Conservation (phyloP, 2,888 invertebrate genomes). For the Ochropleura leucogaster region DNA sequence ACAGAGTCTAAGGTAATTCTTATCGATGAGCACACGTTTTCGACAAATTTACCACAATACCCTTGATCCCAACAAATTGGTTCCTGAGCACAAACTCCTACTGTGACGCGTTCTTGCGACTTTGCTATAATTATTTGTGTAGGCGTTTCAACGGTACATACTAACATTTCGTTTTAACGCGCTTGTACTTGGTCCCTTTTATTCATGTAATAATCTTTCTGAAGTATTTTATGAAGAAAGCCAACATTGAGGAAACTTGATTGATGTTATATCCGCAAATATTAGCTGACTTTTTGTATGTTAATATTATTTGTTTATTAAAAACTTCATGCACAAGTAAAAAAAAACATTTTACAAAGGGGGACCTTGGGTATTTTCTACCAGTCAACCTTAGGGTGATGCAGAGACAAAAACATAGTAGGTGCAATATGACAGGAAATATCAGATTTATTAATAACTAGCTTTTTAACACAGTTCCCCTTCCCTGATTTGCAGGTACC, state of each 20-base stretch:
- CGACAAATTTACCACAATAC: conserved; percentile 66
- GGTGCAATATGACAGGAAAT: too few relatives aligned
- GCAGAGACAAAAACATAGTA: too few relatives aligned
- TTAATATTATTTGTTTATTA: neutral
- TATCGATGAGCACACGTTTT: conserved; percentile 71
- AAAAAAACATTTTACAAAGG: too few relatives aligned
- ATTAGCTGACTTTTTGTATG: neutral
- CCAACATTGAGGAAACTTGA: neutral
- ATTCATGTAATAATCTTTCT: neutral
- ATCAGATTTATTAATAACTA: too few relatives aligned
- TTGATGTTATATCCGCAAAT: neutral
- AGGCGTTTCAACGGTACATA: conserved; percentile 44
- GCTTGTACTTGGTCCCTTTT: neutral
- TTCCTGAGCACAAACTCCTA: conserved; percentile 45
- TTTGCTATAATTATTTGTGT: conserved; percentile 59
- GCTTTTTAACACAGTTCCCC: too few relatives aligned
- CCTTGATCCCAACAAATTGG: conserved; percentile 73
- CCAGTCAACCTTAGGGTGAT: too few relatives aligned
- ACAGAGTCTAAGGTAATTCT: conserved; percentile 70
- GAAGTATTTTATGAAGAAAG: conserved; percentile 18
- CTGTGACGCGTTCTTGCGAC: conserved; percentile 40
- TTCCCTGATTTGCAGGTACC: too few relatives aligned
- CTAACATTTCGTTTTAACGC: conserved; percentile 3
- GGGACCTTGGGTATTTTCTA: too few relatives aligned
- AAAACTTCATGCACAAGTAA: too few relatives aligned